Conservation (phyloP, 53 echinoderm and acorn worm species). For the Echinometra lucunter region DNA sequence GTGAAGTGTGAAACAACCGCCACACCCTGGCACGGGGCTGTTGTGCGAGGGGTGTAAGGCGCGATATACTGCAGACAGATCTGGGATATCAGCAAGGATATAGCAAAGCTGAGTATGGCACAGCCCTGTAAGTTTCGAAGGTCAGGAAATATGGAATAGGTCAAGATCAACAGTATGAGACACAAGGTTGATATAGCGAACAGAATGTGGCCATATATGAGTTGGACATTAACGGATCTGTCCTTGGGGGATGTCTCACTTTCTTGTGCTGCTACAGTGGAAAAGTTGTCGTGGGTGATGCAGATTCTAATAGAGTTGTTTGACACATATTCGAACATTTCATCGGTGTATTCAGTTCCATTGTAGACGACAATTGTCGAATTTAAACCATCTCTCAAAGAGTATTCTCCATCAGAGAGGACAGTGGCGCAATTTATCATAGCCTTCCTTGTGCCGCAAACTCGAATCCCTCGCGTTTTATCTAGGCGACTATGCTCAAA, state of each 20-base stretch:
- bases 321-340: conserved; percentile 10
- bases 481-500: not conserved
- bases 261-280: not conserved
- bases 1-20: conserved; percentile 32
- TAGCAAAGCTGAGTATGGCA: conserved; percentile 20
- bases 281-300: conserved; percentile 11
- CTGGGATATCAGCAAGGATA: conserved; percentile 36
- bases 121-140: conserved; percentile 41
- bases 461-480: not conserved
- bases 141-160: conserved; percentile 1
- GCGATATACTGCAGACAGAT: conserved; percentile 29
- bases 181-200: conserved; percentile 44
- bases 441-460: not conserved
- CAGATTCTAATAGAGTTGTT: conserved; percentile 39
- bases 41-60: not conserved
- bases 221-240: not conserved
- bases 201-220: conserved; percentile 6
- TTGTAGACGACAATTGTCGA: conserved; percentile 7
- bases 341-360: not conserved
- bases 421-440: not conserved
- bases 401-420: not conserved
- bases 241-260: not conserved
- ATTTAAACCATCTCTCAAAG: not conserved
- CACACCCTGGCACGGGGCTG: not conserved
- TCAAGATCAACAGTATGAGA: not conserved